Percentiles rank a stretch among this genome's conserved stretches.
Conservation (phyloP, 2,888 invertebrate genomes). For the Melangyna quadrimaculata region DNA sequence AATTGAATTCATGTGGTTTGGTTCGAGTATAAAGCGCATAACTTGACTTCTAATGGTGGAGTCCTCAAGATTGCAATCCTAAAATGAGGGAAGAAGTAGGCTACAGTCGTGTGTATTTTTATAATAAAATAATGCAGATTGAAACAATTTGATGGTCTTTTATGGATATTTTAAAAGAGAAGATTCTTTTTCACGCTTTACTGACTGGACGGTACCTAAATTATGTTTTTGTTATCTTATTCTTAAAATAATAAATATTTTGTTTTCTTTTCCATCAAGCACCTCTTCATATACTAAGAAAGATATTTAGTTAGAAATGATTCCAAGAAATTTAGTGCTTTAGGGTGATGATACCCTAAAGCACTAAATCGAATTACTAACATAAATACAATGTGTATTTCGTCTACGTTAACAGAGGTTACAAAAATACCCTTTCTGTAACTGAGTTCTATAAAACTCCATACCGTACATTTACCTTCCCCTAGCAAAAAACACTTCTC, state of each 20-base stretch:
- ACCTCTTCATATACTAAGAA: background rate
- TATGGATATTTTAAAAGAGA: too few species aligned
- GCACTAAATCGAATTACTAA: background rate
- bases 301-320: background rate
- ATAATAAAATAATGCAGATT: too few species aligned
- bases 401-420: background rate
- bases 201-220: too few species aligned
- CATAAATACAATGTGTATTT: background rate
- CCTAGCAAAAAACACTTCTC: background rate
- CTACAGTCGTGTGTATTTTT: too few species aligned
- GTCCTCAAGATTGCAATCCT: too few species aligned
- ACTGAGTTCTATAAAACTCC: background rate
- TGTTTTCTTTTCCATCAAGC: background rate
- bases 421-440: background rate
- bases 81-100: too few species aligned
- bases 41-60: too few species aligned
- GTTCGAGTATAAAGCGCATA: too few species aligned
- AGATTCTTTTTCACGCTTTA: too few species aligned
- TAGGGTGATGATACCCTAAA: background rate
- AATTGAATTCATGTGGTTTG: too few species aligned
- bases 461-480: background rate
- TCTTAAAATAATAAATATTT: background rate
- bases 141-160: too few species aligned
- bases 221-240: background rate
- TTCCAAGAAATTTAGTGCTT: background rate